Conservation (phyloP, 2,797 vertebrate species). For the Silurus lanzhouensis region DNA sequence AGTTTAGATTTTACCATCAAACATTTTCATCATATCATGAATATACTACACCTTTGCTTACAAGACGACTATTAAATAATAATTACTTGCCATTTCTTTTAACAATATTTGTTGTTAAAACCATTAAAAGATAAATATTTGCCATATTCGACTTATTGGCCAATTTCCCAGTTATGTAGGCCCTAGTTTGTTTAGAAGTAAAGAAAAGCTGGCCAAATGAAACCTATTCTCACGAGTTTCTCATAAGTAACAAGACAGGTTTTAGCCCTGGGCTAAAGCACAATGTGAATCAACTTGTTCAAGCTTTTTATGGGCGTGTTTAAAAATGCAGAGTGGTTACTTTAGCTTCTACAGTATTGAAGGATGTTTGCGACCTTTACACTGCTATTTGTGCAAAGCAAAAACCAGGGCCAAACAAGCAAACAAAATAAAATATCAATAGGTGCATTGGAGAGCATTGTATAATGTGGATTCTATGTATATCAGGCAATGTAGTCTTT, state of each 20-base stretch:
- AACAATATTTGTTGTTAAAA: no score
- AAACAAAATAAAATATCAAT: not conserved
- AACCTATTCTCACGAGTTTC: not conserved
- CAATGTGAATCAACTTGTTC: not conserved
- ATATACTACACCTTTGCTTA: no score
- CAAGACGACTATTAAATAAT: no score
- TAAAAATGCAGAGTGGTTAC: not conserved
- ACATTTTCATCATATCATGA: no score
- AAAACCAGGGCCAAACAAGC: not conserved
- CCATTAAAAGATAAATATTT: no score
- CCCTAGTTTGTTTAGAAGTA: not conserved
- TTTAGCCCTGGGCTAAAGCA: slow-evolving; percentile 29
- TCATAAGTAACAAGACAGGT: not conserved
- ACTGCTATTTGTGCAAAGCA: not conserved
- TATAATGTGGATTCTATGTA: not conserved
- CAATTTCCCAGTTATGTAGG: no score
- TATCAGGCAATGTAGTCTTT: not conserved
- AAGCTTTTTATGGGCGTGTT: not conserved
- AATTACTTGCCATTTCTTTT: no score
- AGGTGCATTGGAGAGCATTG: not conserved
- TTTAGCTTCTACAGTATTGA: not conserved
- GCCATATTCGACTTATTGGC: no score
- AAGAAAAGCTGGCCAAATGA: not conserved
- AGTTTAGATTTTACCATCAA: no score
- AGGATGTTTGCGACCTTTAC: not conserved